Conservation (phyloP, 1,140 invertebrate genomes). For the Bombus confusus region DNA sequence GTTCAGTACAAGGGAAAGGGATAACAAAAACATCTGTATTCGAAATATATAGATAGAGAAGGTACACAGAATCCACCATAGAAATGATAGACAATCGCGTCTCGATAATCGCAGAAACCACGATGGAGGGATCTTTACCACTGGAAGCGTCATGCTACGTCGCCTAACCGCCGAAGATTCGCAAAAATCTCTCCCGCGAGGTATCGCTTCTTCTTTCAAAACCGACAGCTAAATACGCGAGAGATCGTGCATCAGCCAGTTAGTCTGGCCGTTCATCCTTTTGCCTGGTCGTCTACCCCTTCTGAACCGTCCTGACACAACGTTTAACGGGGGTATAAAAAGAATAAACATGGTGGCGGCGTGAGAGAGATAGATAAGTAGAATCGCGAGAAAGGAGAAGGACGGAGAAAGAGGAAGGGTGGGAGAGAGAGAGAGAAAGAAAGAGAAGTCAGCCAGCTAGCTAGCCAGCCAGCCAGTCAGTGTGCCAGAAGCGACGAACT, state of each 20-base stretch:
- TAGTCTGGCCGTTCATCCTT: slow-evolving; percentile 32
- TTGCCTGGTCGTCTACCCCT: slow-evolving; percentile 53
- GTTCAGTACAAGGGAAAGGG: slow-evolving; percentile 4
- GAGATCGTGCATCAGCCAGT: slow-evolving; percentile 4
- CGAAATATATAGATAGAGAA: slow-evolving; percentile 16
- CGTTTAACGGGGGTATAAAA: slow-evolving; percentile 62
- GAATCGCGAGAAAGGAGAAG: slow-evolving; percentile 8
- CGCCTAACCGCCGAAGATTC: slow-evolving; percentile 14
- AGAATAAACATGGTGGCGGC: slow-evolving; percentile 61
- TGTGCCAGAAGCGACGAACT: slow-evolving; percentile 67
- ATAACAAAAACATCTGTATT: slow-evolving; percentile 52
- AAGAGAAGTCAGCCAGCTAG: slow-evolving; percentile 37
- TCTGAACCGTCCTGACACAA: slow-evolving; percentile 50
- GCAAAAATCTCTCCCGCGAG: background rate
- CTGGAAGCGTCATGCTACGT: slow-evolving; percentile 35
- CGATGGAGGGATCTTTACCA: slow-evolving; percentile 35
- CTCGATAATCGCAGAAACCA: background rate
- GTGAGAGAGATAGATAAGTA: slow-evolving; percentile 52
- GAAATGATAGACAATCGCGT: slow-evolving; percentile 1
- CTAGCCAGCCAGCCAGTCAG: slow-evolving; percentile 60
- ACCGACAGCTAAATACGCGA: background rate
- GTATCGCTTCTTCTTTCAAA: background rate
- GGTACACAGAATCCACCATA: background rate
- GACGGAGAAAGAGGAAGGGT: background rate
- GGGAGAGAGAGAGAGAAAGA: slow-evolving; percentile 6